Conservation (phyloP, 2,113 vertebrate species). For the Ramphastos sulfuratus region DNA sequence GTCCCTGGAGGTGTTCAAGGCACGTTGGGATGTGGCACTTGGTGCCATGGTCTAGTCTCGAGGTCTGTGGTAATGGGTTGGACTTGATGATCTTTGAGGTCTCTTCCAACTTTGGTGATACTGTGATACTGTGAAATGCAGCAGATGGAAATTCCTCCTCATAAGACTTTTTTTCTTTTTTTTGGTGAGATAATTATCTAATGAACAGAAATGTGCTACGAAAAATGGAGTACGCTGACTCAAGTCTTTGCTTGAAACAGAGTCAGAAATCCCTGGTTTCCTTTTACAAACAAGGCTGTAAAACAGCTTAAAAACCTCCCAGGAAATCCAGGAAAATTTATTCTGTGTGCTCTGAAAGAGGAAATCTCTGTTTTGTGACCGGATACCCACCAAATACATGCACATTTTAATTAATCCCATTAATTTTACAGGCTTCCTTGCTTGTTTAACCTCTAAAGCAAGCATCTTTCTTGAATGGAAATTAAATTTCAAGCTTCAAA, state of each 20-base stretch:
- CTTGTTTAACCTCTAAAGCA: constrained; percentile 25
- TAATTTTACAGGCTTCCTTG: constrained; percentile 45
- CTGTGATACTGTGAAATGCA: too few relatives aligned
- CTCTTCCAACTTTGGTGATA: too few relatives aligned
- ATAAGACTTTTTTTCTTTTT: too few relatives aligned
- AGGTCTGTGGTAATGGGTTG: too few relatives aligned
- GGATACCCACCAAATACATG: constrained; percentile 11
- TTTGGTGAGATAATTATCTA: too few relatives aligned
- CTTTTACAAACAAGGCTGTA: constrained; percentile 34
- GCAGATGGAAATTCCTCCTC: too few relatives aligned
- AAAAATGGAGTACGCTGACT: background rate
- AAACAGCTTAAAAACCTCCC: constrained; percentile 28
- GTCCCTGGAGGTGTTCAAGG: too few relatives aligned
- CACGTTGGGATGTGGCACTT: too few relatives aligned
- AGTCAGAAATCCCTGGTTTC: constrained; percentile 3
- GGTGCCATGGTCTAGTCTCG: too few relatives aligned
- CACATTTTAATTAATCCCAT: constrained; percentile 59
- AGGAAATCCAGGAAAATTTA: constrained; percentile 40
- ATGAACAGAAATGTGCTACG: background rate
- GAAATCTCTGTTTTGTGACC: constrained; percentile 15
- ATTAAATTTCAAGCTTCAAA: constrained; percentile 15
- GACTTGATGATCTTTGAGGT: too few relatives aligned
- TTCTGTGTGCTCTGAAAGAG: background rate
- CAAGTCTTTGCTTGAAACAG: background rate
- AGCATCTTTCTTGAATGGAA: background rate